Percentiles rank a stretch among this genome's conserved stretches.
These are phyloP conservation scores for Phylloscopus trochilus DNA, from an alignment of 2,113 vertebrate genomes.

Conservation along the genomic window DNA sequence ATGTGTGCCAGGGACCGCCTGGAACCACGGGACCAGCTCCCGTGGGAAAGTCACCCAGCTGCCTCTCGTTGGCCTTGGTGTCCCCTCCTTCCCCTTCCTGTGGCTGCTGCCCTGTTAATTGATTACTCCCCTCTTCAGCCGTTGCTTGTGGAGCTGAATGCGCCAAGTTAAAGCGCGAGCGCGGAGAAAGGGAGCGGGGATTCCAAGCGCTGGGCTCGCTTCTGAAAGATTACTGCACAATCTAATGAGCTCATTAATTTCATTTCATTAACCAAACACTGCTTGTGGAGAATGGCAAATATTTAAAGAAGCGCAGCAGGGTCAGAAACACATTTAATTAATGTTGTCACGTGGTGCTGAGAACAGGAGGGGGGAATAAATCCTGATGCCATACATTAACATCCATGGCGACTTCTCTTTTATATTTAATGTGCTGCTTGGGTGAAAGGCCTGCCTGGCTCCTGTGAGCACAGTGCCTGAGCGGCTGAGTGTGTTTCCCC, in stretches of 20 bases:
- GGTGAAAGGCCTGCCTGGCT: not conserved
- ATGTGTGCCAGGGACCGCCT: not conserved
- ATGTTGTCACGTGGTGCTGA: slow-evolving; percentile 53
- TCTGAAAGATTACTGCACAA: slow-evolving; percentile 66
- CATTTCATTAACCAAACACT: slow-evolving; percentile 72
- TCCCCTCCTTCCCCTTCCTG: not conserved
- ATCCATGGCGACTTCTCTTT: slow-evolving; percentile 34
- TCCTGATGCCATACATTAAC: slow-evolving; percentile 41
- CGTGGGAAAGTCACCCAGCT: not conserved
- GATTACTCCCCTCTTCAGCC: not conserved
- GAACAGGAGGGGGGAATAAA: slow-evolving; percentile 43
- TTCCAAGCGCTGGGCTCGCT: not conserved
- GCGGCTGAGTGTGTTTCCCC: not conserved
- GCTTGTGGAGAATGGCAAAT: slow-evolving; percentile 69
- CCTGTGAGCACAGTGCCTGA: not conserved
- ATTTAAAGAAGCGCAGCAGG: slow-evolving; percentile 72
- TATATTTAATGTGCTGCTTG: slow-evolving; percentile 12
- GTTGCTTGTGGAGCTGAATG: slow-evolving; percentile 16
- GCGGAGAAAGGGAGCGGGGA: not conserved
- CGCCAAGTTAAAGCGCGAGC: not conserved
- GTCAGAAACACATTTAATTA: slow-evolving; percentile 74
- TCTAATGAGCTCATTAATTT: slow-evolving; percentile 74
- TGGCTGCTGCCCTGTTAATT: not conserved
- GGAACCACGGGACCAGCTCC: not conserved
- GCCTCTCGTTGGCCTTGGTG: not conserved